These are phyloP conservation scores for Linnaemya tessellans DNA, from an alignment of 2,888 invertebrate species.

Conservation along the genomic window DNA sequence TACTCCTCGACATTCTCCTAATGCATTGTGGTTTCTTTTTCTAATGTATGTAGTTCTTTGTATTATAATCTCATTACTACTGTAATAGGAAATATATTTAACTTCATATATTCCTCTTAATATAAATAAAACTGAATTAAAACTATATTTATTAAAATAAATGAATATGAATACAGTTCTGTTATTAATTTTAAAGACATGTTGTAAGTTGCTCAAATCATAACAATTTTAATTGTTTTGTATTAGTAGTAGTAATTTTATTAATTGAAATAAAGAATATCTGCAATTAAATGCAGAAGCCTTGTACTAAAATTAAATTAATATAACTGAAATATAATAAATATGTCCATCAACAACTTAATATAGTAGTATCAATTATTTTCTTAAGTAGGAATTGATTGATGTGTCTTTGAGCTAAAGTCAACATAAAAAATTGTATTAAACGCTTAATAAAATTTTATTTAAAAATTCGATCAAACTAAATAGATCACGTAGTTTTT, in stretches of 20 bases:
- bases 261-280: slow-evolving; percentile 23
- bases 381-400: no score
- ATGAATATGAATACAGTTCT: slow-evolving; percentile 1
- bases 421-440: no score
- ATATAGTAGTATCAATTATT: no score
- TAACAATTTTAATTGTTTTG: slow-evolving; percentile 32
- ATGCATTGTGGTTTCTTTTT: slow-evolving; percentile 78
- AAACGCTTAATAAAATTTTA: no score
- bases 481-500: no score
- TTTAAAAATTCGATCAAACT: no score
- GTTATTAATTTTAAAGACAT: slow-evolving; percentile 35
- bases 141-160: slow-evolving; percentile 4
- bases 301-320: slow-evolving; percentile 39
- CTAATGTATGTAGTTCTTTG: slow-evolving; percentile 56
- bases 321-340: slow-evolving; percentile 5
- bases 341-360: neutral
- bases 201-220: slow-evolving; percentile 49
- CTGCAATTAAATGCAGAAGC: slow-evolving; percentile 16
- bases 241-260: slow-evolving; percentile 31
- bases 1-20: slow-evolving; percentile 50
- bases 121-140: slow-evolving; percentile 21
- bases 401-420: no score
- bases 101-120: slow-evolving; percentile 44
- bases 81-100: slow-evolving; percentile 42
- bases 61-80: slow-evolving; percentile 42